Evolutionary conservation across 2,888 invertebrate species (phyloP), one percentile per base, ranked within the genome.

Genomic region (Hyppa rectilinea): DNA sequence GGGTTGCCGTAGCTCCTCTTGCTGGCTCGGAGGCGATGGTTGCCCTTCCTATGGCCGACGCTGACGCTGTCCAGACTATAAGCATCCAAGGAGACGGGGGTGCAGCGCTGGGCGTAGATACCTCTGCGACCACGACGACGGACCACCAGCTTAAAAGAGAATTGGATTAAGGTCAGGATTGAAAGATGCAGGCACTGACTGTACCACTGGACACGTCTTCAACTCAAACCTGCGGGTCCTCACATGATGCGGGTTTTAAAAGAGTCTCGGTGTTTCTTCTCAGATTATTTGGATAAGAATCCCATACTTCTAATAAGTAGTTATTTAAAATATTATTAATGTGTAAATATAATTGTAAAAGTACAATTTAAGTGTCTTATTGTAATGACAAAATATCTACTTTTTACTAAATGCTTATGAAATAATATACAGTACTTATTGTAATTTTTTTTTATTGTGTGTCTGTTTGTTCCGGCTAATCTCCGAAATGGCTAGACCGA

Each of bases 11-110:
- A 99, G 63, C 98, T 98, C 72, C 98, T 96, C 90, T 98, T 98
- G 62, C 98, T 98, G 62, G 97, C 97, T 47, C 98, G 96, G 38
- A 95, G 88, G 1, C 96, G 85, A 20, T 97, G 93, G 70, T 97
- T 97, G 45, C 97, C 97, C 91, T 98, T 98, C 78, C 98, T 95
- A 72, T 98, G 96, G 0, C 98, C 97, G 7, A 98, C 98, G 9
- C 98, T 98, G 36, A 98, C 98, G 90, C 98, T 98, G 94, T 98
- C 99, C 90, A 99, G 95, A 86, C 98, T 98, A 93, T 98, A 99
- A 17, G 98, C 98, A 88, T 99, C 98, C 85, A 98, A 92, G 29
- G 98, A 98, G 1, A 98, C 98, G 0, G 98, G 98, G 0, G 98
- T 98, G 88, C 98, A 99, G 67, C 98, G 97, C 93, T 98, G 98